A percentile compares a stretch with the other conserved stretches of the same genome.
Evolutionary conservation across 2,113 vertebrate species (phyloP).

Genomic region (Dicaeum eximium): DNA sequence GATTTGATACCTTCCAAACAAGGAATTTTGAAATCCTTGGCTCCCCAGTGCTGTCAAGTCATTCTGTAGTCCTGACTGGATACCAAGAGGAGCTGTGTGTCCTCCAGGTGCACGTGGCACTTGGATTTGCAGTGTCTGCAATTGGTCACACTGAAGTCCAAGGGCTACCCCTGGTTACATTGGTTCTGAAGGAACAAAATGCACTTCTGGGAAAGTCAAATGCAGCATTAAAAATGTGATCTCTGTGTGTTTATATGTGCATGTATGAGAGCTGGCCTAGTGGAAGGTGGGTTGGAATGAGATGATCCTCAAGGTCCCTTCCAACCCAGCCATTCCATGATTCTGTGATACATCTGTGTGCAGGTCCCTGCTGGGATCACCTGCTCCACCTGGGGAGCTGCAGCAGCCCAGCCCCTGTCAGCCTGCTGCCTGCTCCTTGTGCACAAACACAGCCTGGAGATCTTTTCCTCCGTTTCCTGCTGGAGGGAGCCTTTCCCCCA

Average conservation of each 20-base stretch:
- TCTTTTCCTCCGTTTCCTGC: neutral
- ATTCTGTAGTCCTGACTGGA: neutral
- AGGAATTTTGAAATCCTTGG: neutral
- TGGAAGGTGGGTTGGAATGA: fast-evolving
- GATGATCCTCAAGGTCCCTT: neutral
- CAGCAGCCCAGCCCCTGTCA: fast-evolving
- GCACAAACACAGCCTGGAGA: neutral
- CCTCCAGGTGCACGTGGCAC: neutral
- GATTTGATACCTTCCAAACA: neutral
- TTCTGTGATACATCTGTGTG: neutral
- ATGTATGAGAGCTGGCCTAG: neutral
- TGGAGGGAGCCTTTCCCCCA: neutral
- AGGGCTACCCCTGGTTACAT: neutral
- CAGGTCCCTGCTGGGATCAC: neutral
- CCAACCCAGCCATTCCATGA: neutral
- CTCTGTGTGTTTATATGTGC: neutral
- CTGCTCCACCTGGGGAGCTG: fast-evolving
- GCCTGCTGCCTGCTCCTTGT: fast-evolving
- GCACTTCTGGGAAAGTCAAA: neutral
- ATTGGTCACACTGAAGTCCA: neutral
- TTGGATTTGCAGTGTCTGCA: neutral
- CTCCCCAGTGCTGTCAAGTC: neutral
- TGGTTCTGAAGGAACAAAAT: neutral
- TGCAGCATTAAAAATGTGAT: neutral
- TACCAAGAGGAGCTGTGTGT: neutral